phyloP scores from a whole-genome alignment of 2,797 vertebrate species.

The Anabas testudineus region DNA sequence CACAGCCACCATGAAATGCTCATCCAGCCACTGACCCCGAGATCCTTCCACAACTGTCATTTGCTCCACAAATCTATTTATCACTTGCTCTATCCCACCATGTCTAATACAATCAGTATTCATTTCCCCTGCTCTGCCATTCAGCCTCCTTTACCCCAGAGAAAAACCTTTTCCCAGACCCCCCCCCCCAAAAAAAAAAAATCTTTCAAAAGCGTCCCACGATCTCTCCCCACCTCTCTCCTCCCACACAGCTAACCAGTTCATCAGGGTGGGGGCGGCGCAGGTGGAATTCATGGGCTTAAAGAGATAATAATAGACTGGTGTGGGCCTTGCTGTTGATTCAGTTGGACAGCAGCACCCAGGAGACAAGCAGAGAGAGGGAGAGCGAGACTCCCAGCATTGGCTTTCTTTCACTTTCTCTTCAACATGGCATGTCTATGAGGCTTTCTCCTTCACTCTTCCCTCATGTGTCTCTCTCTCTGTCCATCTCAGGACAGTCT shows the following conservation, averaged over 20 bases:
- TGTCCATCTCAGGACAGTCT: slow-evolving; percentile 60
- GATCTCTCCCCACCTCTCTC: slow-evolving; percentile 35
- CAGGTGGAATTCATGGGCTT: slow-evolving; percentile 79
- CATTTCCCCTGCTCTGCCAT: slow-evolving; percentile 9
- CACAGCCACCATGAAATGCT: slow-evolving; percentile 11
- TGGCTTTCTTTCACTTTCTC: slow-evolving; percentile 73
- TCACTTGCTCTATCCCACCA: slow-evolving; percentile 25
- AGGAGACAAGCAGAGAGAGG: slow-evolving; percentile 59
- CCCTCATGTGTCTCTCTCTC: slow-evolving; percentile 38
- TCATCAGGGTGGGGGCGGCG: slow-evolving; percentile 71
- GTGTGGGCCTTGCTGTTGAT: slow-evolving; percentile 80
- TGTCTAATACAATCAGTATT: slow-evolving; percentile 51
- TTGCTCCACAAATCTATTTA: slow-evolving; percentile 31
- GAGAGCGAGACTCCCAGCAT: slow-evolving; percentile 58
- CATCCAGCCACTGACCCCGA: slow-evolving; percentile 28
- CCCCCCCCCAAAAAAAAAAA: not conserved
- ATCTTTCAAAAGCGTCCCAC: slow-evolving; percentile 33
- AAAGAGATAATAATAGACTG: slow-evolving; percentile 85
- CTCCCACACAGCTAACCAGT: slow-evolving; percentile 73
- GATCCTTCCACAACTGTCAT: slow-evolving; percentile 30
- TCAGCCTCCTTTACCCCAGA: slow-evolving; percentile 36
- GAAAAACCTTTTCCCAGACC: slow-evolving; percentile 56
- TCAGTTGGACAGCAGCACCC: slow-evolving; percentile 82
- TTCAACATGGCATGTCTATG: slow-evolving; percentile 63
- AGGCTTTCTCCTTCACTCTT: slow-evolving; percentile 46